Base-by-base conservation (phyloP, 2,113 vertebrate genomes). In the Sialia sialis region DNA sequence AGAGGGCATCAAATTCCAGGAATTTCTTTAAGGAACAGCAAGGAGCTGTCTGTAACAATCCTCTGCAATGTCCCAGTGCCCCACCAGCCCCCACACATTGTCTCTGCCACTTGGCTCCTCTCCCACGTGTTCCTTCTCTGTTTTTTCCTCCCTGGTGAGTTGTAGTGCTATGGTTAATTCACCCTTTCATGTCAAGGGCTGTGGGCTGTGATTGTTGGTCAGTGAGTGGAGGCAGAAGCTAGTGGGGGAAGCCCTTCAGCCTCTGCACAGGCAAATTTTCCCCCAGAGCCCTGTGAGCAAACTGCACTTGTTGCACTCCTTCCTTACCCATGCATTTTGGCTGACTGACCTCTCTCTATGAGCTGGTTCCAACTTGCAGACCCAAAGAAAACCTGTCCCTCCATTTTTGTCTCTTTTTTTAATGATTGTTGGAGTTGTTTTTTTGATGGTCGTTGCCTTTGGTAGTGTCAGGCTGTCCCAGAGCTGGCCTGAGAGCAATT, bases 1-100 rank as follows among this genome's bases (percentile, higher is more conserved):
- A 97, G 95, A 92, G 92, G 94, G 96, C 95, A 90, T 39, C 52
- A 86, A 30, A 27, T 93, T 63, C 83, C 58, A 58, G 82, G 49
- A 51, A 9, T 82, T 52, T 41, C 41, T 73, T 34, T 25, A 49
- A 51, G 79, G 49, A 89, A 6, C 19, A 38, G 58, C 15, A 49
- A 54, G 12, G 59, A 93, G 34, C 63, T 73, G 27, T 29, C 30
- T 69, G 25, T 41, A 73, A 29, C 64, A 91, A 21, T 23, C 38
- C 44, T 73, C 36, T 54, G 48, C 32, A 16, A 12, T 1, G 1
- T 74, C 36, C 29, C 22, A 11, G 16, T 1, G 1, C 69, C 36
- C 29, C 1, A 2, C 7, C 32, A 46, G 17, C 41, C 29, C 54
- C 54, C 23, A 21, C 16, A n/a, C 48, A 82, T 87, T 95, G 69